Evolutionary conservation across 1,140 invertebrate species (phyloP).

Genomic region (Lordiphosa clarofinis): DNA sequence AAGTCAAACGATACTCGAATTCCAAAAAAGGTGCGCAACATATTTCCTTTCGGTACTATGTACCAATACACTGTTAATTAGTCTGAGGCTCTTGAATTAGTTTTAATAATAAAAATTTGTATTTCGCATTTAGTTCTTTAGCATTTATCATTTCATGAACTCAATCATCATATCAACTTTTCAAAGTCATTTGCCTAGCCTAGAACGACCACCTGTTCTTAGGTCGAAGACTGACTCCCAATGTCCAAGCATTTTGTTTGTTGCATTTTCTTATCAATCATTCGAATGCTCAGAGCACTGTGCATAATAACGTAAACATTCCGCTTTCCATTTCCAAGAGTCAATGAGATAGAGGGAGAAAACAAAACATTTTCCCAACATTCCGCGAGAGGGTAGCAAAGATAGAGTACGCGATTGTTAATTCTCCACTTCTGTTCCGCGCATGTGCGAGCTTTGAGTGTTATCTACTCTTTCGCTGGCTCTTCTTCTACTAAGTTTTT

Average conservation of each 20-base stretch:
- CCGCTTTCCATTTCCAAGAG: conserved; percentile 36
- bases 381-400: conserved; percentile 6
- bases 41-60: no score
- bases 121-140: no score
- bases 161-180: no score
- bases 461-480: conserved; percentile 22
- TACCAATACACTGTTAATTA: no score
- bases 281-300: conserved; percentile 19
- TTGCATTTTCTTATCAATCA: no score
- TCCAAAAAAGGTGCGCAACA: no score
- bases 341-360: conserved; percentile 7
- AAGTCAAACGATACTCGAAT: no score
- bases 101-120: no score
- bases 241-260: no score
- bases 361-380: conserved; percentile 29
- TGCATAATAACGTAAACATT: conserved; percentile 69
- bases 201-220: background rate
- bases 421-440: conserved; percentile 43
- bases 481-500: conserved; percentile 12
- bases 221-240: background rate
- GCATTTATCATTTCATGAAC: no score
- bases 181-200: no score
- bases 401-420: conserved; percentile 14
- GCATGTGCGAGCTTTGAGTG: conserved; percentile 46
- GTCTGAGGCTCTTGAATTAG: no score